Evolutionary conservation across 2,113 vertebrate genomes (phyloP), one percentile per base, ranked within the genome.

Genomic region (Pteropus alecto): DNA sequence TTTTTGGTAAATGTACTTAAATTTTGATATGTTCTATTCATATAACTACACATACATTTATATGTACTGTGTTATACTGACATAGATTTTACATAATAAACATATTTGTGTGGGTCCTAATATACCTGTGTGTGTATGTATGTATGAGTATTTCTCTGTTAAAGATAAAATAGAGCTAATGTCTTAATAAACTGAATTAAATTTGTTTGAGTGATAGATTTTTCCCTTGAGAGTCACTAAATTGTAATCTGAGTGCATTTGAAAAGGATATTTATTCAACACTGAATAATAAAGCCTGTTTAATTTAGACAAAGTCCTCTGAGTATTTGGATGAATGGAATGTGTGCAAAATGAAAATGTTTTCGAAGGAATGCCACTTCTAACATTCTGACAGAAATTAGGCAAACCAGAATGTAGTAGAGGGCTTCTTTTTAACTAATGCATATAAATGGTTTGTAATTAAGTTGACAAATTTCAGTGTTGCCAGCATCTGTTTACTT

Each of bases 201-300:
- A 84, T 92, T 94, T 95, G 60, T 70, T 93, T 78, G 79, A 93
- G n/a, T 87, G 76, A 81, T 85, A 85, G 33, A 54, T 61, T 68
- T 90, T 95, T 90, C 60, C n/a, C 26, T 91, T 88, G 91, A 85
- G 26, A 90, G 41, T 94, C 68, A 91, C 46, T 89, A 79, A 67
- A 41, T 90, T 94, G 21, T 93, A 85, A 79, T 76, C 7, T 43
- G 43, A 96, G 21, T 94, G 67, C 96, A 94, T 91, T 96, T 96
- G 19, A 65, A 70, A 71, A 43, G n/a, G 70, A n/a, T 83, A 87
- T 92, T 93, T 83, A 77, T 94, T 86, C 33, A 94, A 38, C 18
- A 77, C 19, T 79, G 26, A 90, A 56, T 84, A 84, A 74, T 71
- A 87, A 93, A 81, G 54, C 35, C 35, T 79, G 28, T 74, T 46